Conservation (phyloP, 2,888 invertebrate genomes). For the Drosophila birchii region DNA sequence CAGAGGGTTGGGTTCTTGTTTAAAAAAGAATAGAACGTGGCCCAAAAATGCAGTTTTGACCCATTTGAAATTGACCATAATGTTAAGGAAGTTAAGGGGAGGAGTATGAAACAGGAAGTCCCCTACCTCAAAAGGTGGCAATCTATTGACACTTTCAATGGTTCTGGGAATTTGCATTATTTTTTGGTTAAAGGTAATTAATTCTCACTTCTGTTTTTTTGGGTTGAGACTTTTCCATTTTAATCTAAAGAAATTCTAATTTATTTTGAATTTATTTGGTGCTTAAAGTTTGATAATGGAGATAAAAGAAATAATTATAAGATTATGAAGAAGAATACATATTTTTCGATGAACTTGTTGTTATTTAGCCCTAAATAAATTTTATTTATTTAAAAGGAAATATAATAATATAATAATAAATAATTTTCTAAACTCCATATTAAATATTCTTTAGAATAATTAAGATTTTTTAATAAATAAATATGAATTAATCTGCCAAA, state of each 20-base stretch:
- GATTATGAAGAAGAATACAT: not conserved
- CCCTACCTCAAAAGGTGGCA: not conserved
- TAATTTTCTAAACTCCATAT: too few species aligned
- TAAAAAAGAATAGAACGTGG: constrained; percentile 27
- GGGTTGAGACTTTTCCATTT: not conserved
- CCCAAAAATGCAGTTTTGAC: constrained; percentile 57
- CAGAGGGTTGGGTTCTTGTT: constrained; percentile 1
- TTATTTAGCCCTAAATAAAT: too few species aligned
- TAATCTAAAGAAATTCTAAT: not conserved
- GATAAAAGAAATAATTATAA: not conserved
- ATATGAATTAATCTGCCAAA: too few species aligned
- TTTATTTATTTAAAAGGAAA: too few species aligned
- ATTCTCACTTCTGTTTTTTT: constrained; percentile 9
- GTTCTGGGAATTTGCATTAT: constrained; percentile 9
- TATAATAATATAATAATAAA: too few species aligned
- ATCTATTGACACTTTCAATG: constrained; percentile 32
- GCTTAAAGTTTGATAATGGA: not conserved
- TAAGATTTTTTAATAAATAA: too few species aligned
- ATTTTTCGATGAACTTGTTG: too few species aligned
- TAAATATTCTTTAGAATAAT: too few species aligned
- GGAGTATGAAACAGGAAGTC: not conserved
- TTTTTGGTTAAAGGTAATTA: constrained; percentile 9
- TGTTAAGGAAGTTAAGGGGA: constrained; percentile 3
- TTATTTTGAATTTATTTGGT: not conserved
- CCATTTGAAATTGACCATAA: constrained; percentile 75